Evolutionary conservation across 1,140 invertebrate genomes (phyloP).

Genomic region (Scaptomyza montana): DNA sequence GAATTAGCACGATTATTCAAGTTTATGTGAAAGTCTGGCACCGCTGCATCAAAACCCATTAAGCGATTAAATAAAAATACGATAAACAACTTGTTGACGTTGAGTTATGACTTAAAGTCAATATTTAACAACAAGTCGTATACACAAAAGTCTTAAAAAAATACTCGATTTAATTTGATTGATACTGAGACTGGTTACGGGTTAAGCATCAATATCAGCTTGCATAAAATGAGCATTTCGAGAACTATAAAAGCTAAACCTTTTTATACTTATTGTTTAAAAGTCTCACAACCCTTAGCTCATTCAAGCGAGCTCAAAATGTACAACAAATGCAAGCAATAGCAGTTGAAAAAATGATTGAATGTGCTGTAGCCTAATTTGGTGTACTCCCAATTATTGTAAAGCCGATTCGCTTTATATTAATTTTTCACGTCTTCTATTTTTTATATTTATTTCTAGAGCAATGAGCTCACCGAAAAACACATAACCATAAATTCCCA

Average conservation of each 20-base stretch:
- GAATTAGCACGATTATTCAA: no score
- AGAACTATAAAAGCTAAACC: not conserved
- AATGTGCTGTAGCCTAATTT: not conserved
- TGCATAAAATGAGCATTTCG: constrained; percentile 1
- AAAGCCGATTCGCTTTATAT: not conserved
- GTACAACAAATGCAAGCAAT: not conserved
- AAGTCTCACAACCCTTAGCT: not conserved
- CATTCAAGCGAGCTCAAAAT: constrained; percentile 1
- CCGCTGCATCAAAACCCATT: no score
- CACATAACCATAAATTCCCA: constrained; percentile 9
- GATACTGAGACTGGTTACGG: no score
- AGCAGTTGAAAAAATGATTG: not conserved
- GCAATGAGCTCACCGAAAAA: constrained; percentile 29
- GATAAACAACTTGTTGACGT: no score
- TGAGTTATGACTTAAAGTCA: no score
- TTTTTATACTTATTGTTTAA: not conserved
- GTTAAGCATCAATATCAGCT: not conserved
- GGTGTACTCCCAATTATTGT: not conserved
- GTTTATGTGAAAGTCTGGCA: no score
- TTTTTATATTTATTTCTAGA: not conserved
- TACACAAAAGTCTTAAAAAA: no score
- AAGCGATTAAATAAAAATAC: no score
- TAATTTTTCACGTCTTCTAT: not conserved
- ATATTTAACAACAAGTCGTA: no score
- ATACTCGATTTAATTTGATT: no score